Base-by-base conservation (phyloP, 1,140 invertebrate genomes). In the Tribolium madens region DNA sequence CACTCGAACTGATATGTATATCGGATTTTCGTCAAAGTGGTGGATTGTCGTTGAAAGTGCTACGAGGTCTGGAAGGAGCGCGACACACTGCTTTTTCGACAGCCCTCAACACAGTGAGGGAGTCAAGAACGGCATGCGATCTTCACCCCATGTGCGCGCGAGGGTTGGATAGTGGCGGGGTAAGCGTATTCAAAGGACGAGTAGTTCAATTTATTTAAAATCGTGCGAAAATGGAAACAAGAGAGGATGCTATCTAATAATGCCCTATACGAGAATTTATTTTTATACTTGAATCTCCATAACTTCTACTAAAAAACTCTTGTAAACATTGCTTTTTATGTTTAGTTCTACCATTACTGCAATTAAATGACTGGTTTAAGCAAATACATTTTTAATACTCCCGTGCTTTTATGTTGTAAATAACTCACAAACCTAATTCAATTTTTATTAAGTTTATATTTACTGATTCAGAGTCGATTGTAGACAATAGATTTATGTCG, bases 61-160 rank as follows among this genome's bases (percentile, higher is more conserved):
- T 72, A 21, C 14, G 46, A 31, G 70, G 36, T 42, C 36, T 42
- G 12, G 47, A 13, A 13, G 70, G 15, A 18, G 50, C 57, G 57
- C 48, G 46, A 26, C 76, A 70, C 15, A 50, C 70, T 57, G 17
- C 64, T 70, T 53, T 12, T 48, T 12, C 79, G 74, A 73, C 79
- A 52, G 76, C 77, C 77, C 79, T 80, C 77, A 31, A 48, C 74
- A 80, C 75, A 80, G 79, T 79, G 76, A 77, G 31, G 71, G 21
- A 48, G 75, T 31, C 75, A 42, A 72, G 33, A 53, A 50, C 50
- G 53, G 75, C 60, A 68, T 74, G 52, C 78, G 57, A 77, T 79
- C 48, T 70, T 76, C 72, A 47, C 47, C 53, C 74, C 69, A 15
- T 17, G 33, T 69, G 48, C 64, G 73, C 42, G 26, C 69, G 10